Percentiles rank a stretch among this genome's conserved stretches.
Conservation (phyloP, 2,888 invertebrate genomes). For the Neoaliturus tenellus region DNA sequence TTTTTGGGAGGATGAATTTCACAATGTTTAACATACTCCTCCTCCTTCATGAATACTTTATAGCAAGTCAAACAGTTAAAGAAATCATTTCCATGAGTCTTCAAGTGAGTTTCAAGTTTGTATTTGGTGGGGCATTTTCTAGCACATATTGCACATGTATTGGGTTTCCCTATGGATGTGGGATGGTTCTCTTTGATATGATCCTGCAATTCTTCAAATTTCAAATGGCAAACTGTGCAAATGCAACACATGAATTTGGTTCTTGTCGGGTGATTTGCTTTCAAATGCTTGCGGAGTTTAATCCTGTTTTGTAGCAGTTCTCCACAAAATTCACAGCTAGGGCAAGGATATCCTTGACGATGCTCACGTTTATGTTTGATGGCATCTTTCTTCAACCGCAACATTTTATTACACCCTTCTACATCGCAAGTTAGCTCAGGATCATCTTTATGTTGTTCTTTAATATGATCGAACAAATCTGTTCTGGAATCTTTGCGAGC, state of each 20-base stretch:
- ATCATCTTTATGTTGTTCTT: slow-evolving; percentile 73
- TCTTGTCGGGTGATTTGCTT: slow-evolving; percentile 76
- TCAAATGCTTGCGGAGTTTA: slow-evolving; percentile 77
- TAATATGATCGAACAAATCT: slow-evolving; percentile 76
- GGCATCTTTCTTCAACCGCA: slow-evolving; percentile 75
- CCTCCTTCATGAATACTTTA: slow-evolving; percentile 75
- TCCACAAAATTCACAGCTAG: slow-evolving; percentile 77
- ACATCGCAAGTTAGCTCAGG: slow-evolving; percentile 74
- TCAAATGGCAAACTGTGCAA: slow-evolving; percentile 76
- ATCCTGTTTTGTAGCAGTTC: slow-evolving; percentile 76
- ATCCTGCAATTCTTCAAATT: slow-evolving; percentile 75
- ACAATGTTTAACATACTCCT: slow-evolving; percentile 74
- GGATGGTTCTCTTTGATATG: slow-evolving; percentile 76
- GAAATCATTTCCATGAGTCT: slow-evolving; percentile 77
- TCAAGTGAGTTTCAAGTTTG: slow-evolving; percentile 78
- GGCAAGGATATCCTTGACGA: slow-evolving; percentile 72
- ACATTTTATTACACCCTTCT: slow-evolving; percentile 74
- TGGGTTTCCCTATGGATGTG: slow-evolving; percentile 73
- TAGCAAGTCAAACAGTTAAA: slow-evolving; percentile 77
- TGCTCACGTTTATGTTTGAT: slow-evolving; percentile 75
- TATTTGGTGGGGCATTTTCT: slow-evolving; percentile 78
- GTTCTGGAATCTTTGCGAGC: slow-evolving; percentile 76
- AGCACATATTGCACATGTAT: slow-evolving; percentile 77
- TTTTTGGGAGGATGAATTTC: slow-evolving; percentile 68
- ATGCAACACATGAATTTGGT: slow-evolving; percentile 77